A percentile compares a stretch with the other conserved stretches of the same genome.
Evolutionary conservation across 2,113 vertebrate genomes (phyloP).

Genomic region (Copsychus sechellarum): DNA sequence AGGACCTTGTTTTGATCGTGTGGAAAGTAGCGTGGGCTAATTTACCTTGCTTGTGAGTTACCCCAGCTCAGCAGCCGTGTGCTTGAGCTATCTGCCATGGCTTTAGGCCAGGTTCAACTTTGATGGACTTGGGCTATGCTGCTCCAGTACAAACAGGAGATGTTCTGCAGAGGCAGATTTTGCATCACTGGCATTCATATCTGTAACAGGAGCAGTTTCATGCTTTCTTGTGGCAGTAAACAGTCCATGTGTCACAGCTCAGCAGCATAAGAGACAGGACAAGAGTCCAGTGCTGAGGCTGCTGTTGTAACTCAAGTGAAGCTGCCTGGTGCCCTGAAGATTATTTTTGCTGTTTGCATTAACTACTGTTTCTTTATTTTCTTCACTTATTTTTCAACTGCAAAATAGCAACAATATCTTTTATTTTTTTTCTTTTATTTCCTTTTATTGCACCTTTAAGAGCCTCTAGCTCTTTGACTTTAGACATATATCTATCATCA

Average conservation of each 20-base stretch:
- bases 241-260: not conserved
- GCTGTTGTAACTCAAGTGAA: not conserved
- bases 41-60: not conserved
- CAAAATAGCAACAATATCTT: not conserved
- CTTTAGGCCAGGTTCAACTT: not conserved
- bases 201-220: not conserved
- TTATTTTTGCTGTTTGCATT: not conserved
- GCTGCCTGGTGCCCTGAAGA: not conserved
- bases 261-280: not conserved
- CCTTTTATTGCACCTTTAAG: not conserved
- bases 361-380: slow-evolving; percentile 9
- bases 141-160: not conserved
- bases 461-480: slow-evolving; percentile 28
- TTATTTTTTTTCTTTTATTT: not conserved
- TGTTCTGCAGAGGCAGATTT: not conserved
- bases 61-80: not conserved
- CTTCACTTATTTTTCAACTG: slow-evolving; percentile 4
- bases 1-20: not conserved
- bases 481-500: not conserved
- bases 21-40: not conserved
- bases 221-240: not conserved
- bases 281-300: not conserved
- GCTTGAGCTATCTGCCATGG: not conserved
- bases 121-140: not conserved
- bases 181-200: not conserved